These are phyloP conservation scores for Bos javanicus DNA, from an alignment of 2,113 vertebrate species.

Conservation along the genomic window DNA sequence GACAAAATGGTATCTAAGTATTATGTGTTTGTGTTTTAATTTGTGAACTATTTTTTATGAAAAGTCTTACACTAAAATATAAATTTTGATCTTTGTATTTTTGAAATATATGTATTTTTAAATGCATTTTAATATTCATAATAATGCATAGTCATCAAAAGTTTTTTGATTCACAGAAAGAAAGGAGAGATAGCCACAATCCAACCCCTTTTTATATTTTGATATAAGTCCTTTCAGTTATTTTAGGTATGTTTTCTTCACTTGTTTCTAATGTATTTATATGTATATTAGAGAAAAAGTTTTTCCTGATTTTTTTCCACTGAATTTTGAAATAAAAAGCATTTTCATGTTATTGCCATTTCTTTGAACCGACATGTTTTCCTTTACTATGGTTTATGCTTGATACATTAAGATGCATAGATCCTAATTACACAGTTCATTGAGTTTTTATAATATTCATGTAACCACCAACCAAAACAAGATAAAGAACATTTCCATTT, in stretches of 20 bases:
- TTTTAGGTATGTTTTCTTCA: not conserved
- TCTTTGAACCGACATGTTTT: not conserved
- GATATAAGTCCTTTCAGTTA: not conserved
- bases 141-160: not conserved
- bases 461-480: constrained; percentile 1
- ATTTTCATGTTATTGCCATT: not conserved
- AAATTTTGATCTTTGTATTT: not conserved
- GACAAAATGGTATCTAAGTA: not conserved
- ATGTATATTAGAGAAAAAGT: not conserved
- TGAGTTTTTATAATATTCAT: not conserved
- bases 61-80: not conserved
- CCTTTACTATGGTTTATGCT: not conserved
- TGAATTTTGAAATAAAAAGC: not conserved
- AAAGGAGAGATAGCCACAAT: not conserved
- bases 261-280: not conserved
- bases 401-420: not conserved
- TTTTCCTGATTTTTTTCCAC: not conserved
- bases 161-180: not conserved
- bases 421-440: not conserved
- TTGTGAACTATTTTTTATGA: not conserved
- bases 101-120: not conserved
- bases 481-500: not conserved
- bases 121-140: not conserved
- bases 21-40: not conserved
- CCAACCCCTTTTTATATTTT: not conserved